Evolutionary conservation across 35 echinoderm and acorn worm species (phyloP).

Genomic region (Hemicentrotus pulcherrimus): DNA sequence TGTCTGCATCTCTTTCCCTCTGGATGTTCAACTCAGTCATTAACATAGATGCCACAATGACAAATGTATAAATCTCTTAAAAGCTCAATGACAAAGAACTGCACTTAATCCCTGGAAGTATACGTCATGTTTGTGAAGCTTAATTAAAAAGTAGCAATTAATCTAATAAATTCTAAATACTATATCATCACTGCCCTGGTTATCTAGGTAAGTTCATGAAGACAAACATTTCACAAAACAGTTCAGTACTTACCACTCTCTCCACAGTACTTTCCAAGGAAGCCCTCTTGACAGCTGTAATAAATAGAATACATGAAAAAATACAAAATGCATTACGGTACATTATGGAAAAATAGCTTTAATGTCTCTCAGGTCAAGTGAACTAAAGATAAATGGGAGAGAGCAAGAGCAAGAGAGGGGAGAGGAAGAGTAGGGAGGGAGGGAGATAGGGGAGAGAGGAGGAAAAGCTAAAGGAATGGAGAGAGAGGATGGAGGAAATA

Average conservation of each 20-base stretch:
- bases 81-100: not conserved
- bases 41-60: not conserved
- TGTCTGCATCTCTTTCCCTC: not conserved
- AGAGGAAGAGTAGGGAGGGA: not conserved
- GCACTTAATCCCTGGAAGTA: no score
- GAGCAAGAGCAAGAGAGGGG: not conserved
- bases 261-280: slow-evolving; percentile 59
- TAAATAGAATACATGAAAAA: slow-evolving; percentile 24
- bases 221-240: no score
- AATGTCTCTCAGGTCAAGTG: not conserved
- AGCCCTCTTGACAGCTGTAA: slow-evolving; percentile 68
- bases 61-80: not conserved
- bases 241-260: slow-evolving; percentile 64
- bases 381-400: not conserved
- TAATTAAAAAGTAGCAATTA: not conserved
- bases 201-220: no score
- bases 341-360: not conserved
- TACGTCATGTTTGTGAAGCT: not conserved
- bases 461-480: not conserved
- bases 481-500: no score
- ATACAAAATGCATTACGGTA: not conserved
- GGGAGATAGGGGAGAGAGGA: not conserved
- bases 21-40: not conserved
- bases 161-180: no score
- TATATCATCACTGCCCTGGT: not conserved